Evolutionary conservation across 2,888 invertebrate species (phyloP).

Genomic region (Helobdella robusta): DNA sequence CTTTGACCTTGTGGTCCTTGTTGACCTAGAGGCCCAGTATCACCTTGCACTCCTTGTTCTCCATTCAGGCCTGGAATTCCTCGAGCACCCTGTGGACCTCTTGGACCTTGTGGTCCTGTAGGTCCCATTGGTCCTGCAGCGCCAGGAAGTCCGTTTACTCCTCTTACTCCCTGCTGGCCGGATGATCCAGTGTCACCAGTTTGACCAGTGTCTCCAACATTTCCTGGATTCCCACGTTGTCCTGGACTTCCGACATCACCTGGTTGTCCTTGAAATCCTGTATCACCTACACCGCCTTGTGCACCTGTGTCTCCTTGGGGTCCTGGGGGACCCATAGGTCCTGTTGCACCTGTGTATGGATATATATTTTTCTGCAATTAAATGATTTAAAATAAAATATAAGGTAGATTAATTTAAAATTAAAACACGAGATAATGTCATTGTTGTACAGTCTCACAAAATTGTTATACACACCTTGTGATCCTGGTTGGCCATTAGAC

Average conservation of each 20-base stretch:
- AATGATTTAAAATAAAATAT: too few relatives aligned
- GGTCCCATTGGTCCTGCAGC: constrained; percentile 28
- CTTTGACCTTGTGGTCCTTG: constrained; percentile 28
- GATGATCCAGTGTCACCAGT: neutral
- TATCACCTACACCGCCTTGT: constrained; percentile 14
- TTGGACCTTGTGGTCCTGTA: constrained; percentile 23
- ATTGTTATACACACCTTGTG: neutral
- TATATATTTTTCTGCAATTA: too few relatives aligned
- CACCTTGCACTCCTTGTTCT: constrained; percentile 1
- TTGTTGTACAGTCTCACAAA: too few relatives aligned
- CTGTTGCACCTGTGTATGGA: constrained; percentile 21
- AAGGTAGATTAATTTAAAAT: neutral
- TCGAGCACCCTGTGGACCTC: constrained; percentile 28
- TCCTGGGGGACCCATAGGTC: constrained; percentile 29
- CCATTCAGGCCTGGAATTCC: constrained; percentile 20
- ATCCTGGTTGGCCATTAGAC: constrained; percentile 11
- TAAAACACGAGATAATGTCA: neutral
- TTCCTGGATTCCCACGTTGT: constrained; percentile 11
- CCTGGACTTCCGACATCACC: constrained; percentile 12
- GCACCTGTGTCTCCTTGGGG: constrained; percentile 27
- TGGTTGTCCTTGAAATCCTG: constrained; percentile 11
- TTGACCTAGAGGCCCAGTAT: constrained; percentile 14
- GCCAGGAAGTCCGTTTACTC: constrained; percentile 22
- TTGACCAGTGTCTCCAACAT: constrained; percentile 19
- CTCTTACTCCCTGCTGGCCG: constrained; percentile 2